These are phyloP conservation scores for Dilophus febrilis DNA, from an alignment of 2,888 invertebrate species.

Conservation along the genomic window DNA sequence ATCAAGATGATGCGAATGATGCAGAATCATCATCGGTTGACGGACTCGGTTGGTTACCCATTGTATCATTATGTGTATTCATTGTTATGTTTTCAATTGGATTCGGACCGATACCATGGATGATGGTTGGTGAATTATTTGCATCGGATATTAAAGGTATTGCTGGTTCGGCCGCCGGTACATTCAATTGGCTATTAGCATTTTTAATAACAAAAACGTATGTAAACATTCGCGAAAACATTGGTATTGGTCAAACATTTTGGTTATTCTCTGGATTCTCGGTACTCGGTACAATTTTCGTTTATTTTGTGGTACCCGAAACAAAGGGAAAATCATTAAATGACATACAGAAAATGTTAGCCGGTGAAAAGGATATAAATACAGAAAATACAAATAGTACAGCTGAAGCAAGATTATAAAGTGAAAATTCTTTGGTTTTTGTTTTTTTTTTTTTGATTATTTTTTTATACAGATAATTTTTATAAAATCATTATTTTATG, in stretches of 20 bases:
- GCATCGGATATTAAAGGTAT: conserved; percentile 60
- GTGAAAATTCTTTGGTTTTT: no score
- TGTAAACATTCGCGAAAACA: conserved; percentile 33
- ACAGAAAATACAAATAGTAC: not conserved
- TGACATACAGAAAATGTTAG: conserved; percentile 24
- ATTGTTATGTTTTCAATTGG: conserved; percentile 68
- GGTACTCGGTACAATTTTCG: conserved; percentile 45
- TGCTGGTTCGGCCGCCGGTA: conserved; percentile 59
- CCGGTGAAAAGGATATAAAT: conserved; percentile 11
- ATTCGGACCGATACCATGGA: conserved; percentile 66
- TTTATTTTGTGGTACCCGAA: conserved; percentile 42
- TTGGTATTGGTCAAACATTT: conserved; percentile 49
- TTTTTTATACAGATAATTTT: no score
- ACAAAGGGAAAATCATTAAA: conserved; percentile 33
- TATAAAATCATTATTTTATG: no score
- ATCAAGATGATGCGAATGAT: conserved; percentile 5
- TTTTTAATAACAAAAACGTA: conserved; percentile 67
- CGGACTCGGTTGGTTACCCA: conserved; percentile 53
- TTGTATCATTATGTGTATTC: conserved; percentile 55
- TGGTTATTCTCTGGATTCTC: conserved; percentile 58
- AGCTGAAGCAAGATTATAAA: no score
- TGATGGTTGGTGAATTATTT: conserved; percentile 66
- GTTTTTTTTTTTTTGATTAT: no score
- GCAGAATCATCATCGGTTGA: no score
- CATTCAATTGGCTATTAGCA: conserved; percentile 66